These are phyloP conservation scores for Stenichneumon culpator DNA, from an alignment of 2,888 invertebrate genomes.

Conservation along the genomic window DNA sequence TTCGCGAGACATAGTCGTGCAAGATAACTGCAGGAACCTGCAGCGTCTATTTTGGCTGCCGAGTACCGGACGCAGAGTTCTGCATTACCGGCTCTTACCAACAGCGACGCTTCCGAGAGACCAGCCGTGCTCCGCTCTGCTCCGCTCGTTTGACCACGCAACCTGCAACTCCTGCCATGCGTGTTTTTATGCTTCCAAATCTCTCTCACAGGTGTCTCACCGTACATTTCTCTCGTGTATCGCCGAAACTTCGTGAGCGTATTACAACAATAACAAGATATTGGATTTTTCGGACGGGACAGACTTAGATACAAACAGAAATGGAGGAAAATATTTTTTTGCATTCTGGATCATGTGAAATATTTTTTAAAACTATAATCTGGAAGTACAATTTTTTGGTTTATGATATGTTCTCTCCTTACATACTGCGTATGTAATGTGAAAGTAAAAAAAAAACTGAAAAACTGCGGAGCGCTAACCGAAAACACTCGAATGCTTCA, in stretches of 20 bases:
- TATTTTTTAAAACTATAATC: too few relatives aligned
- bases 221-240: background rate
- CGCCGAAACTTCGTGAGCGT: background rate
- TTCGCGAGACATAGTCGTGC: background rate
- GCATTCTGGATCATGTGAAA: too few relatives aligned
- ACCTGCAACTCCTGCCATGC: background rate
- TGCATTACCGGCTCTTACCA: slow-evolving; percentile 37
- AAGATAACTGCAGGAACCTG: slow-evolving; percentile 28
- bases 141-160: background rate
- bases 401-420: too few relatives aligned
- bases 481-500: too few relatives aligned
- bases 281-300: background rate
- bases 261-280: slow-evolving; percentile 1
- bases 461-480: too few relatives aligned
- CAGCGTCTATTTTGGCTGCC: background rate
- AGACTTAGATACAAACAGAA: too few relatives aligned
- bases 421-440: too few relatives aligned
- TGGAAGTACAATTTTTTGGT: too few relatives aligned
- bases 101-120: slow-evolving; percentile 16
- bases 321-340: too few relatives aligned
- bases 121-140: background rate
- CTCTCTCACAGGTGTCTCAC: slow-evolving; percentile 42
- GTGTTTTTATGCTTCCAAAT: slow-evolving; percentile 4
- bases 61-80: slow-evolving; percentile 17
- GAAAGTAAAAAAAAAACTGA: too few relatives aligned